phyloP scores from a whole-genome alignment of 2,888 invertebrate species.

The Platerodrilus igneus region DNA sequence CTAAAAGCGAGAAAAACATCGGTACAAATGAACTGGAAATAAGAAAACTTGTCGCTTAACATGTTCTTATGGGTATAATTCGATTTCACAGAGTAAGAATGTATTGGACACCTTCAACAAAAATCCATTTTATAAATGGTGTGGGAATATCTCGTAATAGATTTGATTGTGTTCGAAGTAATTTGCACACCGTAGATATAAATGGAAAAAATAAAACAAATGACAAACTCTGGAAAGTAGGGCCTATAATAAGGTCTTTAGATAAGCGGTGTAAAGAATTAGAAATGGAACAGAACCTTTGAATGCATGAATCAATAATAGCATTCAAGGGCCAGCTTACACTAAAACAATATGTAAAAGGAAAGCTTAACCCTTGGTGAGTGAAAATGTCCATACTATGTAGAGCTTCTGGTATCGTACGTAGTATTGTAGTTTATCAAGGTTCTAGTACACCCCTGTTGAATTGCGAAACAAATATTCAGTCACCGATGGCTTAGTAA shows the following conservation, averaged over 20 bases:
- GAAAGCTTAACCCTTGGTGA: constrained; percentile 18
- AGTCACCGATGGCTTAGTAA: constrained; percentile 14
- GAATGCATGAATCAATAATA: constrained; percentile 18
- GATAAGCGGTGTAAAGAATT: constrained; percentile 23
- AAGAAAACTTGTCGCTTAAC: constrained; percentile 18
- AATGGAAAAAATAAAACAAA: constrained; percentile 12
- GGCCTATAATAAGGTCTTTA: too few relatives aligned
- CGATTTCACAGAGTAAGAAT: constrained; percentile 16
- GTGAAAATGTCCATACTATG: constrained; percentile 23
- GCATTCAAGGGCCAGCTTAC: constrained; percentile 22
- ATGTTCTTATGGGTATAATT: constrained; percentile 25
- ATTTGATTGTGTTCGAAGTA: constrained; percentile 18
- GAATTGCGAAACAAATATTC: constrained; percentile 13
- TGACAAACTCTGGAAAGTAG: constrained; percentile 23
- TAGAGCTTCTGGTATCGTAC: constrained; percentile 24
- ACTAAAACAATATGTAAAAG: constrained; percentile 19
- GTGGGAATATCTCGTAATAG: constrained; percentile 19
- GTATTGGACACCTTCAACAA: constrained; percentile 22
- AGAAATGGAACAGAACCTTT: constrained; percentile 20
- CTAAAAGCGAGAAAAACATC: too few relatives aligned
- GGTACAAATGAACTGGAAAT: constrained; percentile 18
- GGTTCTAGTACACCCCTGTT: constrained; percentile 11
- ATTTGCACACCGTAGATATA: constrained; percentile 17
- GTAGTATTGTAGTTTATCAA: constrained; percentile 20
- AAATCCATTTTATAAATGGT: constrained; percentile 19